Conservation (phyloP, 2,888 invertebrate species). For the Rhopalosiphum nymphaeae region DNA sequence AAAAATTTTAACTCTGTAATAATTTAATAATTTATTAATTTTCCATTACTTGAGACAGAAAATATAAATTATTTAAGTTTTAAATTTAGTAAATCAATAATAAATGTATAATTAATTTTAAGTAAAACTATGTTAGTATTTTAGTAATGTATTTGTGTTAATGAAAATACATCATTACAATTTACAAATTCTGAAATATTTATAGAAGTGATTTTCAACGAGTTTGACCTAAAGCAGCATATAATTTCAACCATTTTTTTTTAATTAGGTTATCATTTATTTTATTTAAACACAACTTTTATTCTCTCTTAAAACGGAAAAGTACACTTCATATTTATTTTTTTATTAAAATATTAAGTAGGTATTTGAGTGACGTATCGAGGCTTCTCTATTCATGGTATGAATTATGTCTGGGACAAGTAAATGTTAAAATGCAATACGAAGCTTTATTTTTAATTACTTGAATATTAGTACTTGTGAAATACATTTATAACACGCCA, state of each 20-base stretch:
- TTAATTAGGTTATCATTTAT: neutral
- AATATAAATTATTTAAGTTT: neutral
- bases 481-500: neutral
- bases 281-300: neutral
- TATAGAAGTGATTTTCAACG: neutral
- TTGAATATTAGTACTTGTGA: neutral
- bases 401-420: neutral
- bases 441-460: conserved; percentile 1
- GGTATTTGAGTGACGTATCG: neutral
- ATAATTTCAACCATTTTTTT: neutral
- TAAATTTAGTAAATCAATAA: neutral
- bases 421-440: neutral
- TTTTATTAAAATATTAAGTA: conserved; percentile 4
- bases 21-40: neutral
- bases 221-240: neutral
- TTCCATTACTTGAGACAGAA: neutral
- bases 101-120: neutral
- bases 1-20: neutral
- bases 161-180: neutral
- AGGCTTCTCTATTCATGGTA: neutral
- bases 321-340: neutral
- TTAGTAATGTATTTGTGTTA: neutral
- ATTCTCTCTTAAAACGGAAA: neutral
- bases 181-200: neutral
- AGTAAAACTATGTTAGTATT: neutral